Evolutionary conservation across 2,888 invertebrate species (phyloP).

Genomic region (Thymelicus sylvestris): DNA sequence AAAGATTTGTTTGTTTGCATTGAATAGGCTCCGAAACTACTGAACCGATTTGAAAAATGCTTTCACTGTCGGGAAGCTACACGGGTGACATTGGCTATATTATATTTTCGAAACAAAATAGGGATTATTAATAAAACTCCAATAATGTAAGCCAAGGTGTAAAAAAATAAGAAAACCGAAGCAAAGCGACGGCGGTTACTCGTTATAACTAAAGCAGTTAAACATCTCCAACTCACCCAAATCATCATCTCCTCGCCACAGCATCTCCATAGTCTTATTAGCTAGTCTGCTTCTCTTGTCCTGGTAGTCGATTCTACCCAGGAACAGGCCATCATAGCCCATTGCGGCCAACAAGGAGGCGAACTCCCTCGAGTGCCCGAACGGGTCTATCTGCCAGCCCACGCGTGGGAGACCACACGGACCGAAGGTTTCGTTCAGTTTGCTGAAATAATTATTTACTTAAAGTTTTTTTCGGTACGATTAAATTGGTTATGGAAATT

Average conservation of each 20-base stretch:
- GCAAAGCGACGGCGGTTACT: too few species aligned
- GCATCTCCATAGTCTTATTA: constrained; percentile 89
- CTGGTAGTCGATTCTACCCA: constrained; percentile 94
- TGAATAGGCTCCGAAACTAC: too few species aligned
- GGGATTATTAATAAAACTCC: too few species aligned
- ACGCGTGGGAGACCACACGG: constrained; percentile 89
- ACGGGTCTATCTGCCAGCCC: constrained; percentile 94
- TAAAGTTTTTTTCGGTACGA: constrained; percentile 4
- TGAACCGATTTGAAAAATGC: too few species aligned
- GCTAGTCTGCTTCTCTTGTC: constrained; percentile 88
- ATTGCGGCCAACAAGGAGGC: constrained; percentile 92
- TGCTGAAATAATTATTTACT: constrained; percentile 52
- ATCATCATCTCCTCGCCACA: constrained; percentile 91
- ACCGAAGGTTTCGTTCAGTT: constrained; percentile 88
- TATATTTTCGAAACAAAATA: too few species aligned
- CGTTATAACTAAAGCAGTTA: too few species aligned
- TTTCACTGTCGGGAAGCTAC: too few species aligned
- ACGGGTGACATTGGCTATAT: too few species aligned
- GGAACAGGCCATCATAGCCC: constrained; percentile 94
- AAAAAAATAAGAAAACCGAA: too few species aligned
- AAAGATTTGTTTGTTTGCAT: too few species aligned
- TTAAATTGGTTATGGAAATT: too few species aligned
- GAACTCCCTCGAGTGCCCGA: constrained; percentile 94
- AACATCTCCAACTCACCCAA: constrained; percentile 79
- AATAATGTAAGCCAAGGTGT: too few species aligned